Evolutionary conservation across 2,888 invertebrate genomes (phyloP), one percentile per base, ranked within the genome.

Genomic region (Gandaritis pyraliata): DNA sequence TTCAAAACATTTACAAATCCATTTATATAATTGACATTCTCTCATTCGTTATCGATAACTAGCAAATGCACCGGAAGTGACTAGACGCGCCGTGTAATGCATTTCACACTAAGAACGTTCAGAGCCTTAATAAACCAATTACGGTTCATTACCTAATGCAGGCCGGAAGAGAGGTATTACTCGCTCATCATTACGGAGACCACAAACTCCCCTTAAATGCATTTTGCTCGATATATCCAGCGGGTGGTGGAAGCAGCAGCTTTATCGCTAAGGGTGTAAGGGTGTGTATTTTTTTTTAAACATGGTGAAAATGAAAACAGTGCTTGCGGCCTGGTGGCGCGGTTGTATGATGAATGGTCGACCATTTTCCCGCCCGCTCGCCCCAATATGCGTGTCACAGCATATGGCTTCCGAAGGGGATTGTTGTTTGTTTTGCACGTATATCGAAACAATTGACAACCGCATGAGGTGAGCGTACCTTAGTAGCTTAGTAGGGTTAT

Each of bases 71-170:
- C 65, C 76, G 81, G 81, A 84, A 81, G 74, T 78, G 76, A 78
- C 72, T 77, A 70, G 73, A 75, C 75, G 70, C 76, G 73, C 72
- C 77, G 77, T 80, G 72, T 82, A 85, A 85, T 83, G 82, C 78
- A 79, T 83, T 88, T 88, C 83, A 88, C 90, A 85, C 90, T 73
- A 76, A 77, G 72, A 78, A 81, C 75, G 70, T 76, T 80, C 72
- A 76, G 72, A 79, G 75, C 80, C 81, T 82, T 86, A 88, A 90
- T 89, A 88, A 89, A 90, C 86, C 86, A 85, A 91, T 91, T 90
- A 85, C 77, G 78, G 81, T 82, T 87, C 88, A 90, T 90, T 90
- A 89, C 85, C 86, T 87, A 90, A 90, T 86, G 82, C 84, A 77
- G 72, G 72, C 86, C 89, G 91, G 91, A 92, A 90, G 81, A 78